Base-by-base conservation (phyloP, 2,888 invertebrate species). In the Dusona sp. region DNA sequence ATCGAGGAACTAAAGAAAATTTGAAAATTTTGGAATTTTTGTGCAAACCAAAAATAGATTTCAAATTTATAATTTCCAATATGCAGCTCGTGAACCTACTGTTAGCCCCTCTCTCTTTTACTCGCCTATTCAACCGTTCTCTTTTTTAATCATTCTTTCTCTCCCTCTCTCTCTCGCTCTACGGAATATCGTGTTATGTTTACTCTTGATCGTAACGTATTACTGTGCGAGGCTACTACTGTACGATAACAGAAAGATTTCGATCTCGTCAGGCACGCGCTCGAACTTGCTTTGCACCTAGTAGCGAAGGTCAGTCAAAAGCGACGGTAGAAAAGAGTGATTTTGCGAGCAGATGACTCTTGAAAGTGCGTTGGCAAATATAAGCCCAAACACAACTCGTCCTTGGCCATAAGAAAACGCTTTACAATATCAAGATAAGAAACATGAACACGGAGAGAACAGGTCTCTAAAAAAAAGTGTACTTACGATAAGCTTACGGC, bases 201-300 rank as follows among this genome's bases (percentile, higher is more conserved):
- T 75, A 83, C 82, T 83, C 79, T 83, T 79, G 83, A 36, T 42
- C 78, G 29, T 45, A 65, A 81, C 48, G 67, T 81, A 45, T 64
- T 64, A 79, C 84, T 19, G 67, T 38, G 70, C 79, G 79, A 79
- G 83, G 75, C 85, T 83, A 48, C 29, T 42, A 79, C 51, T 48
- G 42, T 29, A 54, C 73, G 16, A 73, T 51, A 73, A 51, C 45
- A 65, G 25, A 54, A n/a, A 61, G 74, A 57, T 54, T 74, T 67
- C 67, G 74, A 81, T 81, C 75, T 82, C 61, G 45, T 29, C 19
- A 57, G 68, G 75, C 68, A 68, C 45, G 82, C 54, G 65, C 38
- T n/a, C 61, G 54, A 8, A 33, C 25, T 74, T 54, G 74, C 54
- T 75, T 75, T 70, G 48, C 82, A 75, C 48, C 72, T 72, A 65